Evolutionary conservation across 2,113 vertebrate genomes (phyloP), one percentile per base, ranked within the genome.

Genomic region (Otus sunia): DNA sequence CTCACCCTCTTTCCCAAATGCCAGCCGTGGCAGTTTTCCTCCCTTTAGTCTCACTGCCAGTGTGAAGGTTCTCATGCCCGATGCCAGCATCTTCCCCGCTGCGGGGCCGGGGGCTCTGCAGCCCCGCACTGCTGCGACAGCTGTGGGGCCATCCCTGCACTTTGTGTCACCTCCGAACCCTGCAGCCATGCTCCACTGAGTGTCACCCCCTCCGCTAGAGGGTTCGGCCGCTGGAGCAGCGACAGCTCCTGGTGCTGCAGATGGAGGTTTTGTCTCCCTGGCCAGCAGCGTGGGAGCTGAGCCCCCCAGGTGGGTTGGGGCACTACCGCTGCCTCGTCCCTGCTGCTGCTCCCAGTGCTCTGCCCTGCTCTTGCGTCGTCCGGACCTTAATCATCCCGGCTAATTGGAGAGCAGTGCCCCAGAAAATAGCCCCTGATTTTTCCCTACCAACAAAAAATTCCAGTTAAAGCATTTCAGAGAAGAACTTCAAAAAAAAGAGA

Each of bases 221-320:
- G 45, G 17, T 74, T 66, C 27, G 34, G 7, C 25, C 2, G 0
- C 5, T 3, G 58, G 22, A 59, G 37, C 67, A 71, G 39, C 7
- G 2, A 32, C 3, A 0, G 2, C 5, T 60, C 11, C 34, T 2
- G 0, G 45, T 26, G 59, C n/a, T 36, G 59, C 32, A 50, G 53
- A 26, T 1, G 11, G 17, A 20, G 11, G 8, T 25, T 86, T 50
- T 23, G 3, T 1, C 25, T 85, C 18, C 64, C 20, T 12, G 43
- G 11, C 3, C 0, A 0, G 60, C 67, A 75, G 32, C 1, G 7
- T 1, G 0, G 0, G 29, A 86, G n/a, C 37, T 71, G 39, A 80
- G 67, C 55, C 39, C 39, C 15, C 10, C 2, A 0, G 15, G 26
- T 29, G 30, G 22, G 12, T 45, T 81, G 36, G 10, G 41, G 53